Conservation (phyloP, 2,888 invertebrate species). For the Sphaeridia pumilis region DNA sequence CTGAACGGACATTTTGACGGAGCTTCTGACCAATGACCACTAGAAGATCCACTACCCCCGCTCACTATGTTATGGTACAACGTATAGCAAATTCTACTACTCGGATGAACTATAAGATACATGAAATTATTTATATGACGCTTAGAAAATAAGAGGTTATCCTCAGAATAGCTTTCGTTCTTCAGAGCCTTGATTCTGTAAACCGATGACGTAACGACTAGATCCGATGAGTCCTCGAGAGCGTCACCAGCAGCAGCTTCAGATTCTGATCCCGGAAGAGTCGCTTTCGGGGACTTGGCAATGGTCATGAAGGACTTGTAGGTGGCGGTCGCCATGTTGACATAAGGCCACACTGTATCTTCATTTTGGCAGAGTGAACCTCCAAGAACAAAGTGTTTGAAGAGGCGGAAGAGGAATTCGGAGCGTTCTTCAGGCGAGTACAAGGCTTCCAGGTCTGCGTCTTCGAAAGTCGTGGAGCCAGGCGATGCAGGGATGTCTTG, state of each 20-base stretch:
- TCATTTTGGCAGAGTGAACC: conserved; percentile 49
- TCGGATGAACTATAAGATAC: conserved; percentile 45
- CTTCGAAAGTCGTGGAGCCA: not conserved
- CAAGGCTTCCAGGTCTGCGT: conserved; percentile 39
- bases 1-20: too few relatives aligned
- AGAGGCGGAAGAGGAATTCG: conserved; percentile 47
- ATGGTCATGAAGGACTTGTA: conserved; percentile 46
- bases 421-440: conserved; percentile 43
- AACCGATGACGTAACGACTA: conserved; percentile 18
- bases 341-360: conserved; percentile 45
- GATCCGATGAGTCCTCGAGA: not conserved
- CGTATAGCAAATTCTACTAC: conserved; percentile 34
- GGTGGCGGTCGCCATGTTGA: conserved; percentile 43
- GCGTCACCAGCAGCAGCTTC: not conserved
- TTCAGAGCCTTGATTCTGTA: conserved; percentile 16
- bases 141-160: conserved; percentile 19
- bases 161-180: conserved; percentile 9
- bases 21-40: too few relatives aligned
- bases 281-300: not conserved
- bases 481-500: not conserved
- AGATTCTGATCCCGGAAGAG: too few relatives aligned
- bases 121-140: conserved; percentile 40
- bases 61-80: conserved; percentile 26
- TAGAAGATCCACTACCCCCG: too few relatives aligned
- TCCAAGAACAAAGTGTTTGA: conserved; percentile 47